phyloP scores from a whole-genome alignment of 2,888 invertebrate genomes.

The Phaonia tiefii region DNA sequence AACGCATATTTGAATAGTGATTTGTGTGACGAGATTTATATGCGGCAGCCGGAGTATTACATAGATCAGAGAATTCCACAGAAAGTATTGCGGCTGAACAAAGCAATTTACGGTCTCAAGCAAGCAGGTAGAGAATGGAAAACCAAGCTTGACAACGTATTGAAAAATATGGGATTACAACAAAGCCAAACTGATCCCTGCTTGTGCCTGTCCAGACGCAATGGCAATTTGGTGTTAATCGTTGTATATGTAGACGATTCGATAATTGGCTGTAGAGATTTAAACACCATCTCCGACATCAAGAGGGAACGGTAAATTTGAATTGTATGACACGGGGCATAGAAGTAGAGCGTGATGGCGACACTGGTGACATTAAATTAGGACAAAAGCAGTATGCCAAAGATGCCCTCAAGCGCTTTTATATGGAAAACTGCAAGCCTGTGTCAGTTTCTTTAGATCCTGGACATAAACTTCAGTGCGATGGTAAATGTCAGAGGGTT shows the following conservation, averaged over 20 bases:
- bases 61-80: slow-evolving; percentile 27
- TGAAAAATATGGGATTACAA: slow-evolving; percentile 51
- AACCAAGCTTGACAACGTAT: slow-evolving; percentile 60
- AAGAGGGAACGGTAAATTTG: not conserved
- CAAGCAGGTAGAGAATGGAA: slow-evolving; percentile 70
- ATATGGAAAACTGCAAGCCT: slow-evolving; percentile 30
- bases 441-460: slow-evolving; percentile 48
- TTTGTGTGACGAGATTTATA: slow-evolving; percentile 59
- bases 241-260: slow-evolving; percentile 56
- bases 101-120: slow-evolving; percentile 69
- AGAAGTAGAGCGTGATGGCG: slow-evolving; percentile 11
- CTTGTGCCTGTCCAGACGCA: slow-evolving; percentile 44
- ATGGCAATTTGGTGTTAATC: slow-evolving; percentile 39
- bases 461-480: slow-evolving; percentile 42
- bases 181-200: slow-evolving; percentile 59
- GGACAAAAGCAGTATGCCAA: slow-evolving; percentile 24
- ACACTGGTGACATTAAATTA: slow-evolving; percentile 27
- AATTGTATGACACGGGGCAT: slow-evolving; percentile 7
- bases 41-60: slow-evolving; percentile 63
- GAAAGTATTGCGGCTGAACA: slow-evolving; percentile 61
- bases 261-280: slow-evolving; percentile 33
- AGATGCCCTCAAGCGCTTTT: slow-evolving; percentile 16
- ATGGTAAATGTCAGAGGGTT: slow-evolving; percentile 35
- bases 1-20: slow-evolving; percentile 64
- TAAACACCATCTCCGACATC: slow-evolving; percentile 44